Evolutionary conservation across 1,140 invertebrate genomes (phyloP).

Genomic region (Parasteatoda tepidariorum): DNA sequence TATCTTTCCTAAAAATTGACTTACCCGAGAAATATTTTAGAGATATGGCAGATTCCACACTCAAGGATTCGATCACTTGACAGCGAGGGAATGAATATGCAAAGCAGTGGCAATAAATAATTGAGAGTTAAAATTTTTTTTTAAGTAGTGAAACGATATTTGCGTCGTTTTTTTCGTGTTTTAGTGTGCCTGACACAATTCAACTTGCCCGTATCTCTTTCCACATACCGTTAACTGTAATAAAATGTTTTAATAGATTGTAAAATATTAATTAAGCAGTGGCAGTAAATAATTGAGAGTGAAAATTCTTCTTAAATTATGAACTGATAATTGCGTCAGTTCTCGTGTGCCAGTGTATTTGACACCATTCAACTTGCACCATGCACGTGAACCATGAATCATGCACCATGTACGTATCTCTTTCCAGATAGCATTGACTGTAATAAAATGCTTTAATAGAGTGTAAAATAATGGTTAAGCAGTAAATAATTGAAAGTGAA

Average conservation of each 20-base stretch:
- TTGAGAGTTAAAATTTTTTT: background rate
- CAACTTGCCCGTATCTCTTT: slow-evolving; percentile 12
- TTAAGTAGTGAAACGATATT: background rate
- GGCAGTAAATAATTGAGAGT: background rate
- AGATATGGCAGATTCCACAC: background rate
- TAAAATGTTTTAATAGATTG: too few species aligned
- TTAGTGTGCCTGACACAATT: slow-evolving; percentile 30
- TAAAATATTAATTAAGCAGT: too few species aligned
- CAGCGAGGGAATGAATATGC: background rate
- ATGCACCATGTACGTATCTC: too few species aligned
- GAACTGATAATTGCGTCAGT: background rate
- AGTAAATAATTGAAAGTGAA: too few species aligned
- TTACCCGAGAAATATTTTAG: too few species aligned
- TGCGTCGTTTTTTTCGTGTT: background rate
- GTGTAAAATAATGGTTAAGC: too few species aligned
- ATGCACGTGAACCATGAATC: too few species aligned
- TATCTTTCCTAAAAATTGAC: too few species aligned
- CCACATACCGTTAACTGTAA: slow-evolving; percentile 7
- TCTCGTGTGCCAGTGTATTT: slow-evolving; percentile 14
- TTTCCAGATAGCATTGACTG: too few species aligned
- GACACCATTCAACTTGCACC: too few species aligned
- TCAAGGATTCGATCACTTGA: background rate
- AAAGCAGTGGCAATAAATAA: background rate
- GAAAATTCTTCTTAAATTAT: background rate
- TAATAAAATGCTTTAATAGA: too few species aligned